These are phyloP conservation scores for Lagocephalus sceleratus DNA, from an alignment of 2,797 vertebrate species.

Conservation along the genomic window DNA sequence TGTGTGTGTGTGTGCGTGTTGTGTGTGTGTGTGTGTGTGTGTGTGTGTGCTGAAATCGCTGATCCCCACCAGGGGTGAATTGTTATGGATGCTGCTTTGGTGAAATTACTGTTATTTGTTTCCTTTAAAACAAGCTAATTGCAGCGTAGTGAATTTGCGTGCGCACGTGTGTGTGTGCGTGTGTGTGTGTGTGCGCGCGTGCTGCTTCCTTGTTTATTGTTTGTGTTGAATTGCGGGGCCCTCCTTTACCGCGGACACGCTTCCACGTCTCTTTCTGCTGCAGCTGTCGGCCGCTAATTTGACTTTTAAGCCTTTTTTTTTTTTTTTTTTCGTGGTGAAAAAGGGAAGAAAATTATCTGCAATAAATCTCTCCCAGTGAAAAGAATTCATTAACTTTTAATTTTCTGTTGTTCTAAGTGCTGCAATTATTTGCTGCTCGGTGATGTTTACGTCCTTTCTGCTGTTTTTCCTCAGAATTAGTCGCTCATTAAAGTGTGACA, in stretches of 20 bases:
- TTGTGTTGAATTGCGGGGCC: conserved; percentile 65
- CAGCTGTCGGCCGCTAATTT: conserved; percentile 59
- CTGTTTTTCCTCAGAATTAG: not conserved
- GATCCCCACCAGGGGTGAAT: conserved; percentile 69
- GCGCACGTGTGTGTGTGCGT: conserved; percentile 3
- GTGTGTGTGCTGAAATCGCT: conserved; percentile 43
- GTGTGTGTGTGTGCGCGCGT: conserved; percentile 17
- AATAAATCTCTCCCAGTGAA: conserved; percentile 8
- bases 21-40: conserved; percentile 5
- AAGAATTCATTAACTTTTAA: conserved; percentile 13
- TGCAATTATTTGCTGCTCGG: conserved; percentile 1
- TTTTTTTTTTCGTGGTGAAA: conserved; percentile 9
- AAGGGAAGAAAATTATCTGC: conserved; percentile 14
- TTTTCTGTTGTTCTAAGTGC: not conserved
- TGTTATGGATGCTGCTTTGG: conserved; percentile 69
- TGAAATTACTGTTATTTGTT: conserved; percentile 77
- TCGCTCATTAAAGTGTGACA: not conserved
- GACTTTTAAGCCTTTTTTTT: conserved; percentile 32
- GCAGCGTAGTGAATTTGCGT: conserved; percentile 53
- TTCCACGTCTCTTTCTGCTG: conserved; percentile 51
- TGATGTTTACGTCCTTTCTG: not conserved
- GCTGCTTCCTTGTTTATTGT: conserved; percentile 63
- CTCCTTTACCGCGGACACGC: conserved; percentile 60
- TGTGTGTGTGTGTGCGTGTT: conserved; percentile 5
- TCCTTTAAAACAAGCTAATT: conserved; percentile 80